Evolutionary conservation across 1,140 invertebrate genomes (phyloP), one percentile per base, ranked within the genome.

Genomic region (Caenorhabditis latens): DNA sequence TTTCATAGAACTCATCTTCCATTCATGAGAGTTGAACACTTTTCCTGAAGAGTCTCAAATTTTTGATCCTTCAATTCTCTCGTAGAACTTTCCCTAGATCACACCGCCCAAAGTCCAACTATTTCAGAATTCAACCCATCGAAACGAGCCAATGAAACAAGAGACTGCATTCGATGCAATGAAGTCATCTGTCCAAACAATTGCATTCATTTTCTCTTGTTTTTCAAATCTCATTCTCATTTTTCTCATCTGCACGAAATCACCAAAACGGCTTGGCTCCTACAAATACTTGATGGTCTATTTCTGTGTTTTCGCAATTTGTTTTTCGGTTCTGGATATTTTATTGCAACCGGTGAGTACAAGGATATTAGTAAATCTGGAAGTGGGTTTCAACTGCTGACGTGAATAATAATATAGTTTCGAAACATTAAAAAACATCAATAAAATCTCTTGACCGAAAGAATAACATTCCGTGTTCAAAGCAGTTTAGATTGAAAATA

Each of bases 281-380:
- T 79, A 79, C 46, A 48, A 50, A 13, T 79, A 79, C 24, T 53
- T 79, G 71, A 79, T 79, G 71, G 53, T 79, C 53, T 79, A 79
- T 79, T 79, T 79, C 71, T 48, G 43, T n/a, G 43, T 48, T 53
- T 79, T 79, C n/a, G 71, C 71, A 11, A 79, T 79, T 13, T 79
- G n/a, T 53, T 79, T 79, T 21, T 48, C 71, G 5, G 46, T 50
- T 48, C 24, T 48, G 43, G 71, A 79, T 79, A 50, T 50, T 24
- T 2, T 79, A 4, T 13, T 79, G 8, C 46, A 50, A 50, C 71
- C 71, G 46, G 71, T 79, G 13, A 48, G 65, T 71, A 32, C 32
- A 32, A 16, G 61, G 57, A 21, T 19, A 21, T n/a, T 58, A 3
- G 16, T 9, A n/a, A 21, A n/a, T 16, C 8, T 1, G 4, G 16